These are phyloP conservation scores for Nephila pilipes DNA, from an alignment of 1,140 invertebrate genomes.

Conservation along the genomic window DNA sequence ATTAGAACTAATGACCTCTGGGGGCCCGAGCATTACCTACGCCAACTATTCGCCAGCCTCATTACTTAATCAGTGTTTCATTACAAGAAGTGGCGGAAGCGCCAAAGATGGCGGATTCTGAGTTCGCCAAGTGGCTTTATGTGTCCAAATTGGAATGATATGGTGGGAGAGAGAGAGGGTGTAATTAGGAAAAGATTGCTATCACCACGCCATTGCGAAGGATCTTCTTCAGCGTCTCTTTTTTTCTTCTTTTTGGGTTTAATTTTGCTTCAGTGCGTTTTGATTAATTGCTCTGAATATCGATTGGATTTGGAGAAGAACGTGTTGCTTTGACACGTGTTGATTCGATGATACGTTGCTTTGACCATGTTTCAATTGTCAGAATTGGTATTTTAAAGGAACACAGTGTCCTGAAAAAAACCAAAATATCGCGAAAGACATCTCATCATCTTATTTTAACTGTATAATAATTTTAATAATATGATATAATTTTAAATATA, in stretches of 20 bases:
- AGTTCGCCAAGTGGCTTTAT: conserved; percentile 52
- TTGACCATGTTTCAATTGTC: background rate
- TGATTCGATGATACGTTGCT: background rate
- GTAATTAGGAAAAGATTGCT: conserved; percentile 40
- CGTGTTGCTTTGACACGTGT: conserved; percentile 55
- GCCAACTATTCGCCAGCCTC: conserved; percentile 30
- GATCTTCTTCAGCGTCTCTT: background rate
- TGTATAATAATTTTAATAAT: no score
- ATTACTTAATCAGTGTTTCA: conserved; percentile 76
- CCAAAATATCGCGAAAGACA: no score
- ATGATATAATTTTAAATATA: no score
- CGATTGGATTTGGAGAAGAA: background rate
- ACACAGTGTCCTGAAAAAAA: no score
- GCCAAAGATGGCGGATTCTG: conserved; percentile 38
- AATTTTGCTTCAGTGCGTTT: background rate
- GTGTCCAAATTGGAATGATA: conserved; percentile 6
- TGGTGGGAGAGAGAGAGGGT: background rate
- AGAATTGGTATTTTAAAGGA: background rate
- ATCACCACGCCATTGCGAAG: background rate
- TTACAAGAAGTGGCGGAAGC: conserved; percentile 56
- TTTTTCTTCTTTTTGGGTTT: background rate
- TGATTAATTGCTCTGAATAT: conserved; percentile 10
- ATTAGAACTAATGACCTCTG: conserved; percentile 65
- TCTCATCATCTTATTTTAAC: no score
- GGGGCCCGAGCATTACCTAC: conserved; percentile 23